Conservation (phyloP, 2,797 vertebrate species). For the Aulostomus chinensis region DNA sequence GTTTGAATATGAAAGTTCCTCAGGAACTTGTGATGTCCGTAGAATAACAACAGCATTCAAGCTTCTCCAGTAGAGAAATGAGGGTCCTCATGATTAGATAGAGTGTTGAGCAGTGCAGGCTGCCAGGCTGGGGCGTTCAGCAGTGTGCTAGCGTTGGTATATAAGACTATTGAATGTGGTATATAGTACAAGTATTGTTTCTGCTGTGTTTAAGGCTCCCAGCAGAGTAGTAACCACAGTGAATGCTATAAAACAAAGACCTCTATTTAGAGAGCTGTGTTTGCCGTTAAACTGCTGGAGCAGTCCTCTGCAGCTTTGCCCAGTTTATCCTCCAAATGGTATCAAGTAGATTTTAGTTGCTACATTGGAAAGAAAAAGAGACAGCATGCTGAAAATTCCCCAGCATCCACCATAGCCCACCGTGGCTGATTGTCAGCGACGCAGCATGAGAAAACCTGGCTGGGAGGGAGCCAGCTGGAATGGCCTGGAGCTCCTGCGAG, state of each 20-base stretch:
- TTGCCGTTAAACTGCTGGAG: slow-evolving; percentile 61
- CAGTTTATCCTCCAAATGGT: slow-evolving; percentile 39
- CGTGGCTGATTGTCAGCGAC: slow-evolving; percentile 38
- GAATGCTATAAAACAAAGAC: slow-evolving; percentile 69
- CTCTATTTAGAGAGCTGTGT: slow-evolving; percentile 57
- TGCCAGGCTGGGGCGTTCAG: slow-evolving; percentile 33
- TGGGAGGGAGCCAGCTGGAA: slow-evolving; percentile 59
- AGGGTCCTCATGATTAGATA: slow-evolving; percentile 3
- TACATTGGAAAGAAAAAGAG: slow-evolving; percentile 38
- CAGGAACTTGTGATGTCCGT: no score
- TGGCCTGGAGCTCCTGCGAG: slow-evolving; percentile 48
- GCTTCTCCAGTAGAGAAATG: slow-evolving; percentile 6
- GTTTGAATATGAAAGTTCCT: no score
- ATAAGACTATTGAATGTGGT: slow-evolving; percentile 38
- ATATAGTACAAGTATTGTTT: slow-evolving; percentile 72
- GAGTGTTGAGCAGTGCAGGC: slow-evolving; percentile 17
- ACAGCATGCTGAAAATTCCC: slow-evolving; percentile 23
- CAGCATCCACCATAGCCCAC: slow-evolving; percentile 24
- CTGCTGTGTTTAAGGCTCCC: slow-evolving; percentile 62
- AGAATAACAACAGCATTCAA: no score
- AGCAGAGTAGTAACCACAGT: slow-evolving; percentile 58
- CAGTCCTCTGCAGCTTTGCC: slow-evolving; percentile 29
- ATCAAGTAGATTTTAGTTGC: slow-evolving; percentile 45
- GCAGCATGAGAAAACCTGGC: slow-evolving; percentile 56
- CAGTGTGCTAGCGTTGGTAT: slow-evolving; percentile 21